Evolutionary conservation across 2,888 invertebrate genomes (phyloP).

Genomic region (Torymus texanus): DNA sequence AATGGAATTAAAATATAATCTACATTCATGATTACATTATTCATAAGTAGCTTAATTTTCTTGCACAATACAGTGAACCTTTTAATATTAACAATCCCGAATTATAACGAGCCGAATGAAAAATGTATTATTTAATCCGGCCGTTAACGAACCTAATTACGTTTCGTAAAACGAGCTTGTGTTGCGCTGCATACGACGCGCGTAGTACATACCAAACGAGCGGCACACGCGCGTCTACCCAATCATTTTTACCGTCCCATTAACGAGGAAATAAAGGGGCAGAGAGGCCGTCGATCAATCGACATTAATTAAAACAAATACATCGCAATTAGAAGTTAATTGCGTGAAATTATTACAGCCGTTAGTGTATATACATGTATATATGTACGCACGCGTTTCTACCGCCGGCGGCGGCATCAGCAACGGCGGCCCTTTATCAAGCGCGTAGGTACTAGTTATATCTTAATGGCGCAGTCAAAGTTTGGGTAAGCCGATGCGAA

Average conservation of each 20-base stretch:
- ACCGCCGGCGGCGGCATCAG: no score
- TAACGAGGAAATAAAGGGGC: slow-evolving; percentile 8
- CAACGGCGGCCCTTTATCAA: no score
- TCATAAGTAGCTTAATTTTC: neutral
- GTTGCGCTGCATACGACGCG: neutral
- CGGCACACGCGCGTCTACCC: no score
- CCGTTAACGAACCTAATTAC: slow-evolving; percentile 28
- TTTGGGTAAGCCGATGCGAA: slow-evolving; percentile 39
- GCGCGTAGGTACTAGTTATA: slow-evolving; percentile 3
- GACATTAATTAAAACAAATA: slow-evolving; percentile 52
- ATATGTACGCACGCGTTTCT: no score
- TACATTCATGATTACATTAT: neutral
- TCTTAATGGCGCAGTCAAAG: slow-evolving; percentile 45
- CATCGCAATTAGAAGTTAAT: slow-evolving; percentile 48
- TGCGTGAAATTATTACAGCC: slow-evolving; percentile 35
- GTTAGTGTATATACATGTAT: no score
- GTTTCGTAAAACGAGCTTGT: neutral
- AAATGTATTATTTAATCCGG: slow-evolving; percentile 6
- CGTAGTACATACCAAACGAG: no score
- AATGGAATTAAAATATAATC: neutral
- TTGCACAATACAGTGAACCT: neutral
- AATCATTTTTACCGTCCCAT: slow-evolving; percentile 37
- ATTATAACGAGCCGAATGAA: neutral
- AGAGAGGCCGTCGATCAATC: slow-evolving; percentile 46
- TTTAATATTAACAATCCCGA: neutral